phyloP scores from a whole-genome alignment of 1,140 invertebrate species.

The Matsumurasca onukii region DNA sequence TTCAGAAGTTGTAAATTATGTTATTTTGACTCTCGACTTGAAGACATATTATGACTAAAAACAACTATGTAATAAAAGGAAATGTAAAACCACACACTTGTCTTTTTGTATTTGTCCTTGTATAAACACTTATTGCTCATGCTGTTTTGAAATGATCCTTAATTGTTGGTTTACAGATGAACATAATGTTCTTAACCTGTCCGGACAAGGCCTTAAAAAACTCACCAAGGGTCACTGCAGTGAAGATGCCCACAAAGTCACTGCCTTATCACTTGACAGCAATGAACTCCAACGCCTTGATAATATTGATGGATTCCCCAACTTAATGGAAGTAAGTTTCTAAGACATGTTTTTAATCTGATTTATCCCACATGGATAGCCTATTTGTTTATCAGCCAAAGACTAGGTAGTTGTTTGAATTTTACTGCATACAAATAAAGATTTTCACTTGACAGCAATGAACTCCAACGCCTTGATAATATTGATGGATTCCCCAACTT shows the following conservation, averaged over 20 bases:
- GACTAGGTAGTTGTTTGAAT: too few relatives aligned
- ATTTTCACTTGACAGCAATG: constrained; percentile 84
- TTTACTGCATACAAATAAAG: too few relatives aligned
- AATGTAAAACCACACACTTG: too few relatives aligned
- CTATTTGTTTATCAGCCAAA: too few relatives aligned
- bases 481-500: constrained; percentile 77
- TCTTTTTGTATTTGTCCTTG: too few relatives aligned
- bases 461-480: constrained; percentile 81
- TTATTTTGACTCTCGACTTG: too few relatives aligned
- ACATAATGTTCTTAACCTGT: constrained; percentile 57
- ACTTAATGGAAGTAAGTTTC: constrained; percentile 75
- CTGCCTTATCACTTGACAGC: constrained; percentile 77
- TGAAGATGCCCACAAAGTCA: constrained; percentile 64
- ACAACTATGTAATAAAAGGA: too few relatives aligned
- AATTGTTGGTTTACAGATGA: constrained; percentile 21
- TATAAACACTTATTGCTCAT: too few relatives aligned
- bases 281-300: constrained; percentile 85
- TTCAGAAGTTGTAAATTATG: too few relatives aligned
- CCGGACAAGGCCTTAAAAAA: constrained; percentile 70
- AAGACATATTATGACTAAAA: too few relatives aligned
- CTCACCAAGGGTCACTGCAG: constrained; percentile 61
- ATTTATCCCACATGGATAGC: too few relatives aligned
- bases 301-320: constrained; percentile 77
- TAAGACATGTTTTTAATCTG: too few relatives aligned
- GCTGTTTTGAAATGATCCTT: not conserved